phyloP scores from a whole-genome alignment of 2,113 vertebrate species.

The Vombatus ursinus region DNA sequence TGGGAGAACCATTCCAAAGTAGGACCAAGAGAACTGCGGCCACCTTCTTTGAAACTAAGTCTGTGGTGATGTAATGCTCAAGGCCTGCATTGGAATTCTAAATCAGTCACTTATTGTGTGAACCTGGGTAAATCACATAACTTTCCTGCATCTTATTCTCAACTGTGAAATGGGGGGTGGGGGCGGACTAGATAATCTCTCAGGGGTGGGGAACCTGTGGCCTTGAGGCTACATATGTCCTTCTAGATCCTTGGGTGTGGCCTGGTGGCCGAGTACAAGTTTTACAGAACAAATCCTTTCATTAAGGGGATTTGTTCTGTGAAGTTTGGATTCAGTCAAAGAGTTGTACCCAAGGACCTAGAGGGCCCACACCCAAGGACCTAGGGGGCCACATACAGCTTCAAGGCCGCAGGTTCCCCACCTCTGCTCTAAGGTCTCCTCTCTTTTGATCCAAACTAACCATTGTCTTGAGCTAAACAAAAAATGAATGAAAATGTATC shows the following conservation, averaged over 20 bases:
- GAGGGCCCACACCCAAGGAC: no score
- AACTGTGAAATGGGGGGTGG: background rate
- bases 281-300: no score
- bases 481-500: background rate
- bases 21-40: constrained; percentile 13
- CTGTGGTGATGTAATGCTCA: background rate
- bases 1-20: background rate
- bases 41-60: background rate
- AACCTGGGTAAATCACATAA: background rate
- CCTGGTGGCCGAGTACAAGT: no score
- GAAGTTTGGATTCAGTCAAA: no score
- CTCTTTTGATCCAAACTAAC: background rate
- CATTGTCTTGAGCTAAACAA: background rate
- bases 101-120: background rate
- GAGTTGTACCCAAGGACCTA: no score
- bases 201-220: no score
- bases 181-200: background rate
- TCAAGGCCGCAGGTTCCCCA: no score
- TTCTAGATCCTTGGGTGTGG: no score
- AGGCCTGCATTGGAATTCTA: background rate
- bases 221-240: no score
- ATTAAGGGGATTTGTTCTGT: no score
- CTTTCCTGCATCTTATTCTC: background rate
- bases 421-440: background rate
- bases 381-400: no score